A percentile compares a stretch with the other conserved stretches of the same genome.
These are phyloP conservation scores for Oxyteleia sp. DNA, from an alignment of 2,888 invertebrate species.

Conservation along the genomic window DNA sequence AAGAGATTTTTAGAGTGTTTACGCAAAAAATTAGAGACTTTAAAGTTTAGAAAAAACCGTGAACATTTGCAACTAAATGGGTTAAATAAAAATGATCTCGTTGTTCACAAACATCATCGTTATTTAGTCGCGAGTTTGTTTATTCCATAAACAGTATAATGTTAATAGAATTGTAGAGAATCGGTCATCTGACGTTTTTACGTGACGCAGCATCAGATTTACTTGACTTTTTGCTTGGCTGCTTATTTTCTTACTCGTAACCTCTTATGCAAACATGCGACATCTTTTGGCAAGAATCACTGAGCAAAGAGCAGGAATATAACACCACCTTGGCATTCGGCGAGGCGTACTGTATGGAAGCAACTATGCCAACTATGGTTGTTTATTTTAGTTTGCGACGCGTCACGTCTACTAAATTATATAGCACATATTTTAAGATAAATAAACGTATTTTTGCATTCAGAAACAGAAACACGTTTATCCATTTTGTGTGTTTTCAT, in stretches of 20 bases:
- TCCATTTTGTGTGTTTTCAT: neutral
- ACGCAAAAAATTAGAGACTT: too few relatives aligned
- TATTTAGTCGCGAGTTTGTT: constrained; percentile 22
- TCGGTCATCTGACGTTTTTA: constrained; percentile 51
- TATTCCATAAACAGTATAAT: constrained; percentile 24
- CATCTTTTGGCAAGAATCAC: constrained; percentile 58
- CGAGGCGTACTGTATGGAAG: constrained; percentile 27
- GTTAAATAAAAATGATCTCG: too few relatives aligned
- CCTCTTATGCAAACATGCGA: constrained; percentile 58
- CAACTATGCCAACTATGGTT: constrained; percentile 54
- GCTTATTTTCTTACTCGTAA: constrained; percentile 59
- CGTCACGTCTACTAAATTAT: constrained; percentile 42
- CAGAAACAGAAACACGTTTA: constrained; percentile 6
- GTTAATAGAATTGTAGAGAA: constrained; percentile 52
- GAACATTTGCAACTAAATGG: too few relatives aligned
- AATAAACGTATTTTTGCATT: constrained; percentile 35
- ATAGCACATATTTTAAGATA: constrained; percentile 25
- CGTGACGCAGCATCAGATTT: constrained; percentile 53
- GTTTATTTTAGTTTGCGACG: constrained; percentile 42
- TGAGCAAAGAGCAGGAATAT: constrained; percentile 45
- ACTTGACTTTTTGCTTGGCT: constrained; percentile 49
- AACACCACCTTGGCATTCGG: constrained; percentile 61
- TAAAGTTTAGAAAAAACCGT: too few relatives aligned
- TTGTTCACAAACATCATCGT: neutral
- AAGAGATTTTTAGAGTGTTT: too few relatives aligned